A percentile compares a stretch with the other conserved stretches of the same genome.
Evolutionary conservation across 2,113 vertebrate genomes (phyloP).

Genomic region (Mus pahari): DNA sequence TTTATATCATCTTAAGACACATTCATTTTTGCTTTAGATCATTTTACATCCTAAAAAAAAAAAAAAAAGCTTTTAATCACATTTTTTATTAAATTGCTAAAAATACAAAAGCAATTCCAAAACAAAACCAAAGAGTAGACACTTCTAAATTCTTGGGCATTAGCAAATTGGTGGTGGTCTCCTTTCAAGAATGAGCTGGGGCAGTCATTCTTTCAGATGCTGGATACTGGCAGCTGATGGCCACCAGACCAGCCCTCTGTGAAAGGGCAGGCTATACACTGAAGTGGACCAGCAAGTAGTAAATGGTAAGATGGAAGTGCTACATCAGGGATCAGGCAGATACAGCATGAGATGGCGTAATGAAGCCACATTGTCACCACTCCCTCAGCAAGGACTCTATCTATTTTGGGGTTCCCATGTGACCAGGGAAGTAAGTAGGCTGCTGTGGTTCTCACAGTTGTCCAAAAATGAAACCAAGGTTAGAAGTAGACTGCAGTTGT

Average conservation of each 20-base stretch:
- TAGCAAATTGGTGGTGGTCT: neutral
- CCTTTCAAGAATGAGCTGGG: neutral
- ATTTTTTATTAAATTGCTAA: slow-evolving; percentile 36
- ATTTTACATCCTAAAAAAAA: slow-evolving; percentile 45
- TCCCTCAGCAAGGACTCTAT: neutral
- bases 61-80: slow-evolving; percentile 18
- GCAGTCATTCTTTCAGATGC: neutral
- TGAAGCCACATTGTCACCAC: neutral
- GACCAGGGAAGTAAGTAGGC: neutral
- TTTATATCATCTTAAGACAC: slow-evolving; percentile 46
- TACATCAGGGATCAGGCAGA: neutral
- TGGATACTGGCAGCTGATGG: neutral
- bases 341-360: neutral
- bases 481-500: neutral
- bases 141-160: neutral
- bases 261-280: neutral
- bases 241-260: neutral
- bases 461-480: neutral
- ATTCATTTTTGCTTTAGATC: slow-evolving; percentile 39
- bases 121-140: neutral
- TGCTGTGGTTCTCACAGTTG: neutral
- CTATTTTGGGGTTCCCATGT: neutral
- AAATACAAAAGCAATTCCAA: slow-evolving; percentile 37
- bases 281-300: neutral
- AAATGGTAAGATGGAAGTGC: neutral